Evolutionary conservation across 2,797 vertebrate genomes (phyloP), one percentile per base, ranked within the genome.

Genomic region (Staurois parvus): DNA sequence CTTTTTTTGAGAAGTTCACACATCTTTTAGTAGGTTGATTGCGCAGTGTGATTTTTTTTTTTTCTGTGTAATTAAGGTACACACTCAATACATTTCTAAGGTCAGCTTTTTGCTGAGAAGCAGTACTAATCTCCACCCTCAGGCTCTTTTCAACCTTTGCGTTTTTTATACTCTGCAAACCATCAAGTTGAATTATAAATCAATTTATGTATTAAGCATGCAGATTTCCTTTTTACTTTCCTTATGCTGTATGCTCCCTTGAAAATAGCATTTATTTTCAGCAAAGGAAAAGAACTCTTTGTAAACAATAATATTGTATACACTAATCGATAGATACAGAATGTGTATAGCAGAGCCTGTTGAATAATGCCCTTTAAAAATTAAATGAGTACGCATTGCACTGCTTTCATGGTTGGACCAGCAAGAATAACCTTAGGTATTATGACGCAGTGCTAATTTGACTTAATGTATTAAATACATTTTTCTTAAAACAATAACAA

Each of bases 131-230:
- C 34, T 78, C 76, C 59, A 66, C 59, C 76, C 67, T 67, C 76
- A 45, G 24, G 30, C 62, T 66, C 62, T 29, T 66, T 78, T 78
- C 26, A 78, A 15, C 32, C n/a, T 59, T 59, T 59, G 52, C 52
- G 21, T 59, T 21, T n/a, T 59, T 37, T 77, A 62, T 77, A 64
- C 2, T 7, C 10, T 37, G 34, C 75, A 37, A 67, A 67, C n/a
- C n/a, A 68, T 28, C 9, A 45, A 19, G 13, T 21, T 68, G 67
- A 79, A 79, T 79, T 45, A 69, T 48, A 79, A 69, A 68, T 69
- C 66, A 69, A 79, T 79, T 77, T 77, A 69, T 79, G 77, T 42
- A 79, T 79, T 48, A 68, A 52, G 68, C 40, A 79, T 69, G 19
- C 40, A 32, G 56, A 77, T 29, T n/a, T 28, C 32, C 11, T 15